A percentile compares a stretch with the other conserved stretches of the same genome.
Conservation (phyloP, 2,113 vertebrate species). For the Sinocyclocheilus anophthalmus region DNA sequence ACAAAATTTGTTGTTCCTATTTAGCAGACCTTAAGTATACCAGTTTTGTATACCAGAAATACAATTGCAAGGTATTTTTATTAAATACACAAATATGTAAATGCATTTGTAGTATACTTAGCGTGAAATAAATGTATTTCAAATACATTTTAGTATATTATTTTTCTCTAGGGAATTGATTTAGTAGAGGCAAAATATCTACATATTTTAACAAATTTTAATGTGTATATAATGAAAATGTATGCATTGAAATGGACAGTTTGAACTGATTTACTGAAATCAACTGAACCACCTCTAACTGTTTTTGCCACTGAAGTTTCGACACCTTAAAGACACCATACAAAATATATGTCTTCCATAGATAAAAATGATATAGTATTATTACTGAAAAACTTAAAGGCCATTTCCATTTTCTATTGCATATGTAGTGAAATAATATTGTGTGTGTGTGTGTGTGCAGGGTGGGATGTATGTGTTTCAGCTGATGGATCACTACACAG, state of each 20-base stretch:
- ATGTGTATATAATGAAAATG: background rate
- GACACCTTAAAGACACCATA: background rate
- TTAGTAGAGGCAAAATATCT: background rate
- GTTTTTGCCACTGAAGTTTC: background rate
- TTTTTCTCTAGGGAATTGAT: too few relatives aligned
- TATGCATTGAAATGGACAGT: background rate
- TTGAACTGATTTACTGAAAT: background rate
- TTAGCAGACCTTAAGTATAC: too few relatives aligned
- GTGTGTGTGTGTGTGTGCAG: slow-evolving; percentile 53
- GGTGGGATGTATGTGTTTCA: slow-evolving; percentile 78
- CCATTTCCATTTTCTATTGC: background rate
- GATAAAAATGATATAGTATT: too few relatives aligned
- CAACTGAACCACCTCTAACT: too few relatives aligned
- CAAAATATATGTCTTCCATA: background rate
- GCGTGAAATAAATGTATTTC: too few relatives aligned
- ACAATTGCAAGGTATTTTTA: too few relatives aligned
- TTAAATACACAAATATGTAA: too few relatives aligned
- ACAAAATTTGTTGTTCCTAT: too few relatives aligned
- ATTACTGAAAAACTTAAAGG: background rate
- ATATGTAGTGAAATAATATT: background rate
- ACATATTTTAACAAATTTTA: background rate
- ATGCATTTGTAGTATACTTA: too few relatives aligned
- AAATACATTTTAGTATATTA: too few relatives aligned
- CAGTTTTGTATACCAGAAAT: too few relatives aligned
- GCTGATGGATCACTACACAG: slow-evolving; percentile 78